A percentile compares a stretch with the other conserved stretches of the same genome.
These are phyloP conservation scores for Girardia tigrina DNA, from an alignment of 2,888 invertebrate species.

Conservation along the genomic window DNA sequence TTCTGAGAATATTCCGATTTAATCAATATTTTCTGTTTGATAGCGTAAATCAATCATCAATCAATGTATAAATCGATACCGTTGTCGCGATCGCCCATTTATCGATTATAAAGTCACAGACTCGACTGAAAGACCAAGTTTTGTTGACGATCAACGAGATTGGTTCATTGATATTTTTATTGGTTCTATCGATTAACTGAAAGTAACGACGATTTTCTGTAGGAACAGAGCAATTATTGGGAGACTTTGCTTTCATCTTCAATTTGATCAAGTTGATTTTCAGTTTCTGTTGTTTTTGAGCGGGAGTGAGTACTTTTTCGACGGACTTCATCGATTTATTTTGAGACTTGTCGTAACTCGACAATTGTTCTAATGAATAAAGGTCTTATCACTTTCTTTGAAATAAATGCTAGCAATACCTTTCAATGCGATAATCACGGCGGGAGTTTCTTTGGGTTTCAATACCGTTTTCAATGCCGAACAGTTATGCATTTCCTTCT, in stretches of 20 bases:
- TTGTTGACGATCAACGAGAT: not conserved
- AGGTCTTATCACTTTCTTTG: no score
- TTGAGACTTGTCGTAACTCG: not conserved
- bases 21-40: not conserved
- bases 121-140: not conserved
- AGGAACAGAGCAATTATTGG: not conserved
- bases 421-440: not conserved
- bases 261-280: not conserved
- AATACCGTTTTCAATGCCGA: not conserved
- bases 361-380: not conserved
- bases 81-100: no score
- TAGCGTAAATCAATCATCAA: not conserved
- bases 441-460: not conserved
- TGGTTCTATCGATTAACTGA: not conserved
- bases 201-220: not conserved
- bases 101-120: not conserved
- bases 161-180: not conserved
- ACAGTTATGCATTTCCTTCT: slow-evolving; percentile 8
- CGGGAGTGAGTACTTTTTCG: not conserved
- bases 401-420: no score
- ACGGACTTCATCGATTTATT: not conserved
- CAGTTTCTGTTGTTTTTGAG: slow-evolving; percentile 11
- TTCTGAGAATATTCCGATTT: not conserved
- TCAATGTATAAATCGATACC: no score
- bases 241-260: slow-evolving; percentile 4